Conservation (phyloP, 92 coral and sea anemone genomes). For the Plumapathes pennacea region DNA sequence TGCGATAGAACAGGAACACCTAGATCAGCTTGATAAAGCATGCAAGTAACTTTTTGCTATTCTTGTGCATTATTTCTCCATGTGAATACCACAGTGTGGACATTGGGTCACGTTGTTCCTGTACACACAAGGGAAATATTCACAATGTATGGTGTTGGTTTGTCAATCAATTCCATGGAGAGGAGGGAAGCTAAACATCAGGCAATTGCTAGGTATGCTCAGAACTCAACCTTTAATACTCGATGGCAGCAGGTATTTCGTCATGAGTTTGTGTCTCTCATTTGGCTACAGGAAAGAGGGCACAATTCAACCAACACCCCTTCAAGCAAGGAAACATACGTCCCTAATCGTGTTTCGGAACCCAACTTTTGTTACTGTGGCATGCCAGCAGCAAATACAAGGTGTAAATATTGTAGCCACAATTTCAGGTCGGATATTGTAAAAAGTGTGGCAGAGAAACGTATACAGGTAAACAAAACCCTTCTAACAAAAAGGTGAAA, state of each 20-base stretch:
- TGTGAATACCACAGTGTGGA: slow-evolving; percentile 46
- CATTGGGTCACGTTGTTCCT: slow-evolving; percentile 35
- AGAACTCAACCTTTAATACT: slow-evolving; percentile 27
- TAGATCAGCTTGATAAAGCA: slow-evolving; percentile 26
- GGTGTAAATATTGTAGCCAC: slow-evolving; percentile 35
- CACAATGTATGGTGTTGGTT: slow-evolving; percentile 40
- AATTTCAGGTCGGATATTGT: slow-evolving; percentile 42
- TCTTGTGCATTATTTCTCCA: slow-evolving; percentile 32
- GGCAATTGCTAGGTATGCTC: slow-evolving; percentile 40
- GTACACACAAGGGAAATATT: slow-evolving; percentile 34
- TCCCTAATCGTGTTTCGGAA: slow-evolving; percentile 29
- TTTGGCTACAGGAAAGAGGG: slow-evolving; percentile 40
- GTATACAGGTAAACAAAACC: too few relatives aligned
- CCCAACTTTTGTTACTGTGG: slow-evolving; percentile 39
- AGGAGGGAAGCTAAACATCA: slow-evolving; percentile 44
- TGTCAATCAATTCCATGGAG: slow-evolving; percentile 35
- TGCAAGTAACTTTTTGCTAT: slow-evolving; percentile 27
- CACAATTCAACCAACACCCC: slow-evolving; percentile 24
- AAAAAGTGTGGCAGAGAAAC: slow-evolving; percentile 20
- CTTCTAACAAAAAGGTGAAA: too few relatives aligned
- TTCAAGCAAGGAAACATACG: slow-evolving; percentile 24
- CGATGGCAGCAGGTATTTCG: slow-evolving; percentile 34
- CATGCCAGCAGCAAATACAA: slow-evolving; percentile 14
- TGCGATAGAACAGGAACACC: slow-evolving; percentile 11
- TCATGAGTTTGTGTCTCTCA: slow-evolving; percentile 37